Conservation (phyloP, 2,113 vertebrate species). For the Fregetta grallaria region DNA sequence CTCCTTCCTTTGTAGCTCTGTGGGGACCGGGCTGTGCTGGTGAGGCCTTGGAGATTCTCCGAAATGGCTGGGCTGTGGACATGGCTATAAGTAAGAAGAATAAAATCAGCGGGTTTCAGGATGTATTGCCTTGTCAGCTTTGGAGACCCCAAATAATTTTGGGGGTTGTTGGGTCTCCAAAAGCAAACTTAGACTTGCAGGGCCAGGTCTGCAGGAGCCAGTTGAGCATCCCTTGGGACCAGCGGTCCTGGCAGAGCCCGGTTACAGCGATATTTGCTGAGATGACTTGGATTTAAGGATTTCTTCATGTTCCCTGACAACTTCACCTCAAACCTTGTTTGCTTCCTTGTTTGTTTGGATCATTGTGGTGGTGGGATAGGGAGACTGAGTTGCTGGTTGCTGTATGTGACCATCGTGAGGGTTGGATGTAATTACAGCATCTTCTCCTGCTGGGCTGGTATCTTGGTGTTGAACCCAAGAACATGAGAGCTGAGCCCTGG, state of each 20-base stretch:
- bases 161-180: background rate
- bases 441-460: background rate
- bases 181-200: background rate
- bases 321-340: background rate
- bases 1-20: background rate
- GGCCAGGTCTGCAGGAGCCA: background rate
- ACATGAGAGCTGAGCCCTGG: background rate
- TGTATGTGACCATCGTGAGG: background rate
- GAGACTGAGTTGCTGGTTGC: background rate
- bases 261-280: accelerated
- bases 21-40: background rate
- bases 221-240: background rate
- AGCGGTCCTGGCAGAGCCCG: background rate
- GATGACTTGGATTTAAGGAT: background rate
- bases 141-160: background rate
- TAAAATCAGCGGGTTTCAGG: background rate
- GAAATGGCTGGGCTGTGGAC: accelerated
- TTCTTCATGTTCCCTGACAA: background rate
- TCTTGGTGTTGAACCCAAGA: accelerated
- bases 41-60: background rate
- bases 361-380: background rate
- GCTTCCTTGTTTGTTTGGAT: background rate
- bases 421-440: background rate
- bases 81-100: background rate
- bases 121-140: background rate